Evolutionary conservation across 2,888 invertebrate genomes (phyloP).

Genomic region (Pardosa pseudoannulata): DNA sequence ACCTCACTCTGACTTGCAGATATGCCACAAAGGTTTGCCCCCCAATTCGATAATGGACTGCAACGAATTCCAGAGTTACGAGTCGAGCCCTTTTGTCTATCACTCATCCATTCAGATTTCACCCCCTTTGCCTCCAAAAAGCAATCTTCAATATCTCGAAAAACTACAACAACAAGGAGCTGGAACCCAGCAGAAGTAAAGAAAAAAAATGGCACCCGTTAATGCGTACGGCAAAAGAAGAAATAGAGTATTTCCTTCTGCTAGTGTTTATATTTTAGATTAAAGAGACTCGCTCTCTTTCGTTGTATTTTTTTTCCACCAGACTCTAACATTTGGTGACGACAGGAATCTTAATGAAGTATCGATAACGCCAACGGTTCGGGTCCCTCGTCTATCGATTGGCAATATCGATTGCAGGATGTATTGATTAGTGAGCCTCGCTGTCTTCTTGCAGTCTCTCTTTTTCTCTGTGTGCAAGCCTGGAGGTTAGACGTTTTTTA

Average conservation of each 20-base stretch:
- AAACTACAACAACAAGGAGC: constrained; percentile 43
- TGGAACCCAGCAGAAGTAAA: constrained; percentile 28
- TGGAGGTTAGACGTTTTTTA: constrained; percentile 56
- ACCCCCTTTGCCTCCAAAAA: constrained; percentile 40
- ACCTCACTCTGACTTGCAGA: constrained; percentile 23
- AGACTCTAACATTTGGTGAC: constrained; percentile 61
- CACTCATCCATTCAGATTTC: constrained; percentile 68
- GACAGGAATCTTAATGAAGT: constrained; percentile 72
- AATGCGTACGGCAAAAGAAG: constrained; percentile 63
- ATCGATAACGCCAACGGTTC: constrained; percentile 71
- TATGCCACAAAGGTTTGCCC: constrained; percentile 20
- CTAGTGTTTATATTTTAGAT: constrained; percentile 69
- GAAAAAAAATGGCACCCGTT: constrained; percentile 56
- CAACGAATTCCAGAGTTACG: constrained; percentile 56
- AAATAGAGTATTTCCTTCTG: constrained; percentile 46
- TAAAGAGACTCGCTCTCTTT: constrained; percentile 51
- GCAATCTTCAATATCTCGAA: constrained; percentile 70
- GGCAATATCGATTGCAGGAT: constrained; percentile 58
- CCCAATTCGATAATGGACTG: constrained; percentile 69
- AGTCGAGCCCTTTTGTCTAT: constrained; percentile 55
- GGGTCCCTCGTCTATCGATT: constrained; percentile 57
- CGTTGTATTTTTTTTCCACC: constrained; percentile 45
- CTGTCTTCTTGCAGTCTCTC: constrained; percentile 56
- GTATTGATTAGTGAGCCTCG: constrained; percentile 67
- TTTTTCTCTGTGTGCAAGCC: constrained; percentile 52